Conservation (phyloP, 64 coral and sea anemone genomes). For the Montipora capricornis region DNA sequence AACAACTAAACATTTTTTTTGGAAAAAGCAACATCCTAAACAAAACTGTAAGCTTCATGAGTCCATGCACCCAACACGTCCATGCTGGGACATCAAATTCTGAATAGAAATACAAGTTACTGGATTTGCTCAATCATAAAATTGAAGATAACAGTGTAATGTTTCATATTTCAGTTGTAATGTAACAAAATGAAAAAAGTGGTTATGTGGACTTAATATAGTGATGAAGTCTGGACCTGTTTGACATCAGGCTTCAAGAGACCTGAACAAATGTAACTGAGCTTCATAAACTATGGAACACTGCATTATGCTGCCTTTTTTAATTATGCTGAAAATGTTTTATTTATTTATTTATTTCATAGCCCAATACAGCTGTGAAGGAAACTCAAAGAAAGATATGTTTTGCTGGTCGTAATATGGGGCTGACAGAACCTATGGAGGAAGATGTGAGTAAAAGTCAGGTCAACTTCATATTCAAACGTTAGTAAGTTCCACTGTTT, state of each 20-base stretch:
- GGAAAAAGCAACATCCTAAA: neutral
- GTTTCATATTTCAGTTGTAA: neutral
- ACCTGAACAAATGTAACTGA: constrained; percentile 7
- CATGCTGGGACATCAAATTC: neutral
- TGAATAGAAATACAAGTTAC: neutral
- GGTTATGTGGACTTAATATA: neutral
- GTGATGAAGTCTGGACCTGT: neutral
- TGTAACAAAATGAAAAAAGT: neutral
- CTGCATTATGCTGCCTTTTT: neutral
- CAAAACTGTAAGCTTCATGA: constrained; percentile 7
- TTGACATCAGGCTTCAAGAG: constrained; percentile 2
- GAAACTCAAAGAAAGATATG: neutral
- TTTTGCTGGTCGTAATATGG: neutral
- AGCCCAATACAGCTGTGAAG: constrained; percentile 1
- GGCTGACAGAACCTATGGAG: constrained; percentile 1
- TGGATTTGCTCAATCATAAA: neutral
- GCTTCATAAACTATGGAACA: constrained; percentile 3
- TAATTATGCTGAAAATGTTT: constrained; percentile 5
- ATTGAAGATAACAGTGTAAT: neutral
- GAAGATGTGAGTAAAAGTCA: constrained; percentile 7
- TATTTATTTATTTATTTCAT: constrained; percentile 5
- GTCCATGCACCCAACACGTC: neutral
- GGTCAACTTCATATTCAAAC: neutral
- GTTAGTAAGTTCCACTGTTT: neutral
- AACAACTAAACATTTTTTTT: constrained; percentile 1